These are phyloP conservation scores for Tanypteryx hageni DNA, from an alignment of 2,888 invertebrate genomes.

Conservation along the genomic window DNA sequence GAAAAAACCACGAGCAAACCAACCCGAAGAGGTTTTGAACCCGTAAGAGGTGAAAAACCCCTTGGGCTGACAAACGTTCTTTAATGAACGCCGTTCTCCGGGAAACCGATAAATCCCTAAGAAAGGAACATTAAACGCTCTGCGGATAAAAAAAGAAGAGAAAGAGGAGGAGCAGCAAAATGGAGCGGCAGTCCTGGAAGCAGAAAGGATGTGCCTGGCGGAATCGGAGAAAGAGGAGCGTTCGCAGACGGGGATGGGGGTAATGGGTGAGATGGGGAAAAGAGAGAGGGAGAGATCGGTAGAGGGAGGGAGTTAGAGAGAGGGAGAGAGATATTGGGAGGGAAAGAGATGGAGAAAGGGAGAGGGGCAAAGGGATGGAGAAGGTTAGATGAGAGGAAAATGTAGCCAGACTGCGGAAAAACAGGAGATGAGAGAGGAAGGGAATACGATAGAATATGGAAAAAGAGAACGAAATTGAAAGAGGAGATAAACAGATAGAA, in stretches of 20 bases:
- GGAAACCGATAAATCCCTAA: constrained; percentile 57
- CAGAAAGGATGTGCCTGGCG: not conserved
- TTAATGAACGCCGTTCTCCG: constrained; percentile 45
- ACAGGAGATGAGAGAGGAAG: not conserved
- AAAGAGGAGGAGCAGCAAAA: constrained; percentile 30
- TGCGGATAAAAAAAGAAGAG: not conserved
- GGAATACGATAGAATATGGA: not conserved
- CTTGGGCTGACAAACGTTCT: constrained; percentile 53
- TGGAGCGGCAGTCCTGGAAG: not conserved
- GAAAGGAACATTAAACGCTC: constrained; percentile 46
- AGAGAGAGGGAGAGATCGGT: not conserved
- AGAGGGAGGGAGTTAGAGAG: not conserved
- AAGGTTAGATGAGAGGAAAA: not conserved
- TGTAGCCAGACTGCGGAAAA: not conserved
- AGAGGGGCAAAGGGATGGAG: not conserved
- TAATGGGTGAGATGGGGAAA: not conserved
- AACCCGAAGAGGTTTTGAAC: not conserved
- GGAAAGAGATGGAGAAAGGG: not conserved
- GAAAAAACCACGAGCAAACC: constrained; percentile 31
- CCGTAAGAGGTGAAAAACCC: constrained; percentile 36
- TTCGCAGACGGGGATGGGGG: not conserved
- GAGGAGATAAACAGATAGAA: not conserved
- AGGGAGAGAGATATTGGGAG: not conserved
- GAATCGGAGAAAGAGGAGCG: not conserved
- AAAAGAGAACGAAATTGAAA: not conserved